phyloP scores from a whole-genome alignment of 2,113 vertebrate genomes.

The Catharus minimus region DNA sequence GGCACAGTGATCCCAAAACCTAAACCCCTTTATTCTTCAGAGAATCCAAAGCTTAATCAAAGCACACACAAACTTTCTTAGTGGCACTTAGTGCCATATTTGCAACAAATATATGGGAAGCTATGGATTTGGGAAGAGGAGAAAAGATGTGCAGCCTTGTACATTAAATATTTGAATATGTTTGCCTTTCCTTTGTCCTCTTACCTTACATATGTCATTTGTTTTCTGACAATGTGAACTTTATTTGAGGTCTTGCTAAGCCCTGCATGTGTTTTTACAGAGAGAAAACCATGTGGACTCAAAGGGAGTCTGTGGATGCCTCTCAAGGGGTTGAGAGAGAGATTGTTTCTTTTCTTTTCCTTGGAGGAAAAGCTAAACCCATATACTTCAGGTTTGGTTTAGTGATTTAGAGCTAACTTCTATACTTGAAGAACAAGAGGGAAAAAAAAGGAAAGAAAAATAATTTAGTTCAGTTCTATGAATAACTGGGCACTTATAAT shows the following conservation, averaged over 20 bases:
- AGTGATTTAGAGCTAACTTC: neutral
- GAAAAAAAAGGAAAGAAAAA: neutral
- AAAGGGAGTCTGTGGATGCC: neutral
- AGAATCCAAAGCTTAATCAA: neutral
- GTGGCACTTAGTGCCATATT: neutral
- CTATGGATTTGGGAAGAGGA: neutral
- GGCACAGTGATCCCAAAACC: neutral
- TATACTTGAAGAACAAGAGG: neutral
- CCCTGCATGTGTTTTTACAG: neutral
- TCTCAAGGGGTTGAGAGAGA: neutral
- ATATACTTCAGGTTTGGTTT: neutral
- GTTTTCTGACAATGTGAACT: constrained; percentile 13
- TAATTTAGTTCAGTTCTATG: constrained; percentile 48
- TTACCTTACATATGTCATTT: constrained; percentile 26
- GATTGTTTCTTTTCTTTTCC: neutral
- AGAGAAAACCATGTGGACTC: neutral
- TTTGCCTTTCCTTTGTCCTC: constrained; percentile 23
- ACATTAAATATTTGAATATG: constrained; percentile 34
- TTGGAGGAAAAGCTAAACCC: neutral
- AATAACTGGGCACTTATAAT: constrained; percentile 38
- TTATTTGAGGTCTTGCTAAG: constrained; percentile 5
- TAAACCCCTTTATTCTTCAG: neutral
- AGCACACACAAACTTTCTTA: neutral
- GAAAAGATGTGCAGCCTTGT: neutral
- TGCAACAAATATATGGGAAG: neutral